Conservation (phyloP, 2,888 invertebrate genomes). For the Subacronicta megacephala region DNA sequence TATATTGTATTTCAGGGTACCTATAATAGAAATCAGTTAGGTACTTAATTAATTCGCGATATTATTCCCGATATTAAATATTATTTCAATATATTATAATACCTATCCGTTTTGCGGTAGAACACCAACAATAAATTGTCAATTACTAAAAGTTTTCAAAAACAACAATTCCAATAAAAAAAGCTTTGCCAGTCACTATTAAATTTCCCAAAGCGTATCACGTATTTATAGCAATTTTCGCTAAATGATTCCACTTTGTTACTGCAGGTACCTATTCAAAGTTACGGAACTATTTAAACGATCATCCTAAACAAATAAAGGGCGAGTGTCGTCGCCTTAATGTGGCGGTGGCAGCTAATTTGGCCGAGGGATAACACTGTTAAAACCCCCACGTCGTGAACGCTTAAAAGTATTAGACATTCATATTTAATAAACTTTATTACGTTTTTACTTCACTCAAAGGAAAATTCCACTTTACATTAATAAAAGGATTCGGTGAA, state of each 20-base stretch:
- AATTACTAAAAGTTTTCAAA: no score
- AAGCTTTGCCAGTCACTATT: no score
- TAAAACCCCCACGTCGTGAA: constrained; percentile 55
- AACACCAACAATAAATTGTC: no score
- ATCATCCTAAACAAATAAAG: constrained; percentile 71
- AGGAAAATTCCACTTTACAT: constrained; percentile 34
- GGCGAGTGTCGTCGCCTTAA: constrained; percentile 30
- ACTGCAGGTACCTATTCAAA: constrained; percentile 55
- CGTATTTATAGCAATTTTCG: no score
- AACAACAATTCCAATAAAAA: no score
- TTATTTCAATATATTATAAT: not conserved
- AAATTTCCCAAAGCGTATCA: no score
- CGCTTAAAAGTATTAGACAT: constrained; percentile 59
- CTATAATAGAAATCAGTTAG: not conserved
- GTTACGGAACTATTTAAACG: constrained; percentile 59
- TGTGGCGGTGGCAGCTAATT: constrained; percentile 44
- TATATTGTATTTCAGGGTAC: constrained; percentile 10
- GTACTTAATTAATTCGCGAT: not conserved
- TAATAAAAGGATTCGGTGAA: constrained; percentile 35
- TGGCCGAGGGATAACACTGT: constrained; percentile 59
- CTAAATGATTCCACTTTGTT: constrained; percentile 42
- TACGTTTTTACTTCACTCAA: constrained; percentile 48
- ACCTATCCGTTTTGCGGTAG: no score
- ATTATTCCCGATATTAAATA: not conserved
- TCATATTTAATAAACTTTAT: constrained; percentile 58